Conservation (phyloP, 1,140 invertebrate genomes). For the Drosophila neocordata region DNA sequence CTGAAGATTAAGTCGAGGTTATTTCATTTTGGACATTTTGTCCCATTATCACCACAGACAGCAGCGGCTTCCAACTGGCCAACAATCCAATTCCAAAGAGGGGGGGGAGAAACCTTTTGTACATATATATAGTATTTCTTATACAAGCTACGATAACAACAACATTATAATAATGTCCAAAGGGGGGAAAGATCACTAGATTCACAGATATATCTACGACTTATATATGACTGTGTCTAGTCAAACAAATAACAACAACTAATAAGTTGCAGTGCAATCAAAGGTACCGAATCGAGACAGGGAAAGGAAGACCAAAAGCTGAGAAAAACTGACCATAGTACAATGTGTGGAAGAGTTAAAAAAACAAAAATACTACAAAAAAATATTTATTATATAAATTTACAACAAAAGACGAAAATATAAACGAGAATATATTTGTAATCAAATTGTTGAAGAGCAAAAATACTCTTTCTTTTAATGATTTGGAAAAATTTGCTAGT, state of each 20-base stretch:
- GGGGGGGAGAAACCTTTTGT: conserved; percentile 10
- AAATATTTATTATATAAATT: conserved; percentile 75
- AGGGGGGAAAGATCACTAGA: not conserved
- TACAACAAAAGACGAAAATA: conserved; percentile 47
- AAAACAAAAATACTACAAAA: conserved; percentile 42
- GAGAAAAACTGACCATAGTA: conserved; percentile 10
- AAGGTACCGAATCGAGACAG: conserved; percentile 58
- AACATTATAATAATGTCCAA: conserved; percentile 48
- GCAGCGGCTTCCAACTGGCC: conserved; percentile 74
- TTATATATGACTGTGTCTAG: conserved; percentile 77
- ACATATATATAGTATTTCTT: not conserved
- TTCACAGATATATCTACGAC: conserved; percentile 8
- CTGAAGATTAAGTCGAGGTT: conserved; percentile 67
- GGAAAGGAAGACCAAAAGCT: not conserved
- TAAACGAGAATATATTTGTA: no score
- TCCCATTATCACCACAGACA: conserved; percentile 78
- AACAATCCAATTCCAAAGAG: not conserved
- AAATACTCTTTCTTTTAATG: not conserved
- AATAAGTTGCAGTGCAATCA: conserved; percentile 78
- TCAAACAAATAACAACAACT: conserved; percentile 81
- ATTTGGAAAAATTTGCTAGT: not conserved
- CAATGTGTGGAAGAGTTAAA: conserved; percentile 59
- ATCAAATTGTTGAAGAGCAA: not conserved
- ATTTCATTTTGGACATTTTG: conserved; percentile 67
- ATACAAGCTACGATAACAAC: conserved; percentile 19